Evolutionary conservation across 2,888 invertebrate genomes (phyloP), one percentile per base, ranked within the genome.

Genomic region (Tupiocoris notatus): DNA sequence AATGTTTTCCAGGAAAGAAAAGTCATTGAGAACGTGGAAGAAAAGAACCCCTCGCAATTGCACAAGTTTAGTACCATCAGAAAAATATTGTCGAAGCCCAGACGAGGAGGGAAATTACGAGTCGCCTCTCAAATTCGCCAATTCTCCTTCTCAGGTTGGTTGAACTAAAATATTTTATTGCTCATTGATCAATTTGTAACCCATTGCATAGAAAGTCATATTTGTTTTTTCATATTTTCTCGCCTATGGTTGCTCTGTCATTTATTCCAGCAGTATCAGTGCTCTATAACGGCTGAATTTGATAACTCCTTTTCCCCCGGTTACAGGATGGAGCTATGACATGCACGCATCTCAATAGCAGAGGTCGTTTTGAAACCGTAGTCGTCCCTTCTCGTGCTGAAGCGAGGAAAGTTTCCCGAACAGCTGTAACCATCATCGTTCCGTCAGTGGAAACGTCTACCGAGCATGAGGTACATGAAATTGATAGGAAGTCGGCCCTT

Each of bases 1-100:
- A 75, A 66, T 77, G 75, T 81, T 24, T 65, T 81, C 23, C 82
- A 88, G 88, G 81, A 83, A 87, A 78, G 88, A 89, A 82, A 88
- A 88, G 77, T 82, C 82, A 75, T 83, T 84, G 70, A 87, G 86
- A 79, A 82, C 83, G 17, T 83, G 83, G 79, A 86, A 87, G 79
- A 87, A 87, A 18, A 70, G 75, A 25, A 25, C 23, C 18, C 20
- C 61, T 1, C 73, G 63, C n/a, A 7, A 6, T 1, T 6, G 39
- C n/a, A 1, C 23, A 17, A 61, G 57, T 6, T 77, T 77, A 70
- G 67, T 75, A 20, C 22, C 65, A 20, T 58, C 67, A 2, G 78
- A 78, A 61, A 75, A 77, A 22, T 78, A 78, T 65, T 68, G n/a
- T n/a, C n/a, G 73, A n/a, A 78, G 77, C 57, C 24, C 67, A n/a